Conservation (phyloP, 2,113 vertebrate genomes). For the Pao palembangensis region DNA sequence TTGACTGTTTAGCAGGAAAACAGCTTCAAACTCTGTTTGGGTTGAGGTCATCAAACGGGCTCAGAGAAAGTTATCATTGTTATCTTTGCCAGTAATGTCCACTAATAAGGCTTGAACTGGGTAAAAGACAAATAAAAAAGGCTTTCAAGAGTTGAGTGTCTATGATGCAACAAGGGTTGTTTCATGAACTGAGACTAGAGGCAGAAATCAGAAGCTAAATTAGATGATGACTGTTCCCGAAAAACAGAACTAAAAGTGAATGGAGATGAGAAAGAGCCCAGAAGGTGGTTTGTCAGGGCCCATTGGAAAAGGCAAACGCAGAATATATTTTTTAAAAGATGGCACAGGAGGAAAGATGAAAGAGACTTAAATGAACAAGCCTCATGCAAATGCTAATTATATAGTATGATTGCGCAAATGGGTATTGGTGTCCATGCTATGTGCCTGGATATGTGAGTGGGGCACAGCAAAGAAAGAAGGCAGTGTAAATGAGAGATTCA, state of each 20-base stretch:
- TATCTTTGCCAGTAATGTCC: too few species aligned
- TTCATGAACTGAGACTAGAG: slow-evolving; percentile 9
- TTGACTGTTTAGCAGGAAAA: slow-evolving; percentile 2
- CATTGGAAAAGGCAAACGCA: slow-evolving; percentile 12
- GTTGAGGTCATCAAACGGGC: too few species aligned
- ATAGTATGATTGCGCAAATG: too few species aligned
- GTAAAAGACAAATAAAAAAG: too few species aligned
- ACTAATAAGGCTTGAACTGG: too few species aligned
- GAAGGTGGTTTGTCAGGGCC: slow-evolving; percentile 32
- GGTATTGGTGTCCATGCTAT: too few species aligned
- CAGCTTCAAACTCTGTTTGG: too few species aligned
- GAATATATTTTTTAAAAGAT: slow-evolving; percentile 15
- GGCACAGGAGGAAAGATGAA: slow-evolving; percentile 7
- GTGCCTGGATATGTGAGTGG: not conserved
- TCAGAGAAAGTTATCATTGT: not conserved
- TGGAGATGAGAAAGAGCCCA: slow-evolving; percentile 25
- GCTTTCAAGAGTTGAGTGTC: too few species aligned
- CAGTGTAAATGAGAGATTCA: slow-evolving; percentile 42
- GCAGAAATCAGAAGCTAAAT: slow-evolving; percentile 7
- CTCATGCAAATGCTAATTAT: too few species aligned
- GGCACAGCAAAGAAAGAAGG: not conserved
- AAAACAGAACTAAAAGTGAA: slow-evolving; percentile 23
- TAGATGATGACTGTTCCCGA: slow-evolving; percentile 36
- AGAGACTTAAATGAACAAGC: not conserved
- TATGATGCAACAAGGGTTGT: not conserved